Evolutionary conservation across 53 echinoderm and acorn worm genomes (phyloP).

Genomic region (Paracentrotus lividus): DNA sequence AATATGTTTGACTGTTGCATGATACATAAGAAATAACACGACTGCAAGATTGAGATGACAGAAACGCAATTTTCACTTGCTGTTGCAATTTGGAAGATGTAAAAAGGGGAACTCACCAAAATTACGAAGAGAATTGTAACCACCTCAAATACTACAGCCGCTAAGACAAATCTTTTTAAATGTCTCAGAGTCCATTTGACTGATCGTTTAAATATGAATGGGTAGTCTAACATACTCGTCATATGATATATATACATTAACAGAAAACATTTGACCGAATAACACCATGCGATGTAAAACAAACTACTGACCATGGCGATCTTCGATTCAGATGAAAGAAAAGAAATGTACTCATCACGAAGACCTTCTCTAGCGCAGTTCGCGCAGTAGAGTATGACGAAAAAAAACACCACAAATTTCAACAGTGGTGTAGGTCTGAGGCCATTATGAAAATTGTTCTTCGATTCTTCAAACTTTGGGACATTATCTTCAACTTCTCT

Average conservation of each 20-base stretch:
- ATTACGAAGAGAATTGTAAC: not conserved
- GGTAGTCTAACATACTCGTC: not conserved
- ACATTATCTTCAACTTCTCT: not conserved
- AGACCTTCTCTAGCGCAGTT: not conserved
- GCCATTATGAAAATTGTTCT: not conserved
- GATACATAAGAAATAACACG: no score
- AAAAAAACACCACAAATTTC: not conserved
- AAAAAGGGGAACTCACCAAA: not conserved
- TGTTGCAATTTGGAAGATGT: not conserved
- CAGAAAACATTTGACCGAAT: not conserved
- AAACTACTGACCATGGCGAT: not conserved
- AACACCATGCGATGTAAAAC: not conserved
- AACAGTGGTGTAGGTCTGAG: not conserved
- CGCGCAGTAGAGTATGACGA: not conserved
- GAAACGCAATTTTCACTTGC: not conserved
- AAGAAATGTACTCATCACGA: not conserved
- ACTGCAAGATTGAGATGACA: not conserved
- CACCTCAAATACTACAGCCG: not conserved
- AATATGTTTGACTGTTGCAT: no score
- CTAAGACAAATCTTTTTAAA: not conserved
- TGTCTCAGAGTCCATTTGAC: not conserved
- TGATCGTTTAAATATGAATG: not conserved
- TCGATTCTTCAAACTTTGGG: not conserved
- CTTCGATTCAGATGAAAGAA: not conserved
- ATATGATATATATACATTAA: not conserved